phyloP scores from a whole-genome alignment of 2,797 vertebrate species.

The Labeo calbasu region DNA sequence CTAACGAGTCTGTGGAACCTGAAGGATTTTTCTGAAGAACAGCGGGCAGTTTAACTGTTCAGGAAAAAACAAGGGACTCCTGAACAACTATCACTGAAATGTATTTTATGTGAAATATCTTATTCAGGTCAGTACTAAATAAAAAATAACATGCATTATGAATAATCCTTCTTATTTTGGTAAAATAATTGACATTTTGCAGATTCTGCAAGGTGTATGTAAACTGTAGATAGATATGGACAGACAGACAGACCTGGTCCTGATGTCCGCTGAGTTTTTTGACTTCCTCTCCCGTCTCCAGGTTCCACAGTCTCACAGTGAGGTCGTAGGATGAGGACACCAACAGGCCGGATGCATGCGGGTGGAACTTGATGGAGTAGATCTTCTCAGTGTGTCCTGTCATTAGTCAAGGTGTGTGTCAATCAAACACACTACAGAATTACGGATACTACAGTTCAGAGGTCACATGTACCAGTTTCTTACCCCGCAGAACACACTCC shows the following conservation, averaged over 20 bases:
- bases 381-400: constrained; percentile 95
- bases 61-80: too few species aligned
- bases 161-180: too few species aligned
- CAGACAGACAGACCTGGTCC: constrained; percentile 83
- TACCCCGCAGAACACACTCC: constrained; percentile 82
- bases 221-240: neutral
- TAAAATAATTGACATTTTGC: too few species aligned
- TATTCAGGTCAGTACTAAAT: too few species aligned
- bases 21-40: too few species aligned
- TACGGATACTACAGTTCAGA: neutral
- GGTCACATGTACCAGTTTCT: constrained; percentile 35
- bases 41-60: too few species aligned
- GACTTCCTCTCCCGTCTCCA: constrained; percentile 74
- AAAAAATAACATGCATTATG: too few species aligned
- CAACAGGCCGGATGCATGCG: constrained; percentile 83
- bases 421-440: constrained; percentile 20
- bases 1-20: too few species aligned
- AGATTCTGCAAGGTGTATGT: too few species aligned
- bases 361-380: constrained; percentile 93
- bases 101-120: too few species aligned
- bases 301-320: constrained; percentile 87
- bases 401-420: constrained; percentile 37
- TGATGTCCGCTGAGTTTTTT: constrained; percentile 84
- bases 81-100: too few species aligned
- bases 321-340: constrained; percentile 94